Base-by-base conservation (phyloP, 2,888 invertebrate species). In the Campoletis raptor region DNA sequence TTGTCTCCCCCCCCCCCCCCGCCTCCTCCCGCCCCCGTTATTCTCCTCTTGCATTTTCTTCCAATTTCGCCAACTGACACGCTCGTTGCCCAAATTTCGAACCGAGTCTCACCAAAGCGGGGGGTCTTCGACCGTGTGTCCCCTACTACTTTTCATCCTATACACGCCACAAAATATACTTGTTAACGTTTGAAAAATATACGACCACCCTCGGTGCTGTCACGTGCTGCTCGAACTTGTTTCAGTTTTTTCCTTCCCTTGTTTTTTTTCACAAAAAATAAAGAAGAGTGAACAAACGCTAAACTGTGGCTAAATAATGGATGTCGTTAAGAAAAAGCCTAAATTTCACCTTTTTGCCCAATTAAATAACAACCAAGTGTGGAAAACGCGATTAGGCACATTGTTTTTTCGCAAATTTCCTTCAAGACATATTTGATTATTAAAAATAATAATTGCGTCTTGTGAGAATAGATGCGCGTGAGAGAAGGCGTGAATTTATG, bases 141-240 rank as follows among this genome's bases (percentile, higher is more conserved):
- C 84, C 87, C 90, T 89, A 89, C 90, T 85, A 85, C 90, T 91
- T 89, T 90, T 90, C 90, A 89, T 87, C 89, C 89, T 88, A n/a
- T 5, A 73, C 85, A 83, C 48, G 54, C 81, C 81, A 78, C 84
- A 78, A 84, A 91, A 90, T 90, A 91, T 92, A 92, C 92, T 92
- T 91, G 92, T 90, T 93, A 93, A 90, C 90, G 90, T 91, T 91
- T 84, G 88, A 85, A 89, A 91, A 72, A 84, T 24, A 72, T 85
- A 67, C 86, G 91, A 89, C 93, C 93, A 92, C 93, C 93, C 90
- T 91, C 74, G 87, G 93, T 40, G 92, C 85, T 84, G 90, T 85
- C 92, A 90, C 92, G 91, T 90, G 90, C 87, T 91, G 42, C 48
- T 18, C 66, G 4, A 66, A 52, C 42, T 76, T 70, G 70, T 64